Percentiles rank a stretch among this genome's conserved stretches.
Conservation (phyloP, 2,888 invertebrate genomes). For the Balanococcus diminutus region DNA sequence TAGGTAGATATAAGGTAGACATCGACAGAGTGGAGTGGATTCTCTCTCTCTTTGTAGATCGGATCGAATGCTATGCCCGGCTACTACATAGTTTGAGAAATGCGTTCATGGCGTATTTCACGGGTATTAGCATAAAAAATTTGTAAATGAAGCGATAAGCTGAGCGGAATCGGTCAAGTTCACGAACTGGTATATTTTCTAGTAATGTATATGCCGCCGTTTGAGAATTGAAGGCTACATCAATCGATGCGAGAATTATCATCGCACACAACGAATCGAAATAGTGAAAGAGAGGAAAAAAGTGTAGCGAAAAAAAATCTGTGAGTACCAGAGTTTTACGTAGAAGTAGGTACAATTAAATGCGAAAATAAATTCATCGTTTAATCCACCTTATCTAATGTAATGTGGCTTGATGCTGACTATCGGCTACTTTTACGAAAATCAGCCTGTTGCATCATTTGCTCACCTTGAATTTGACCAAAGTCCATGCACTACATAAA, state of each 20-base stretch:
- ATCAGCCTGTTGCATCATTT: too few species aligned
- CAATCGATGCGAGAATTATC: slow-evolving; percentile 23
- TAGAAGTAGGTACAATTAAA: not conserved
- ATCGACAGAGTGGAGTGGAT: too few species aligned
- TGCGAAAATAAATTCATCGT: slow-evolving; percentile 23
- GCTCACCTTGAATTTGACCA: too few species aligned
- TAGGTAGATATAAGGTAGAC: not conserved
- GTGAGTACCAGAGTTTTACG: not conserved
- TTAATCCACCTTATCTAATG: slow-evolving; percentile 23
- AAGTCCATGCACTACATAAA: too few species aligned
- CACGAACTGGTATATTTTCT: slow-evolving; percentile 22
- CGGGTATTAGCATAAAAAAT: slow-evolving; percentile 25
- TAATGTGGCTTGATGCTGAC: too few species aligned
- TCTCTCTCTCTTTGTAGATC: not conserved
- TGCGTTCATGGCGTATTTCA: slow-evolving; percentile 31
- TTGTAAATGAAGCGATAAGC: slow-evolving; percentile 31
- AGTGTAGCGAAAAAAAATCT: not conserved
- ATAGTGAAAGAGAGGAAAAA: not conserved
- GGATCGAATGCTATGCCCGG: not conserved
- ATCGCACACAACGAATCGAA: not conserved
- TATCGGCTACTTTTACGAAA: too few species aligned
- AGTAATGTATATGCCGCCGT: not conserved
- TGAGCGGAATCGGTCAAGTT: slow-evolving; percentile 12
- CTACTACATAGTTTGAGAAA: slow-evolving; percentile 39
- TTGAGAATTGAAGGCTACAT: not conserved